A percentile compares a stretch with the other conserved stretches of the same genome.
Conservation (phyloP, 2,888 invertebrate genomes). For the Caenorhabditis sulstoni region DNA sequence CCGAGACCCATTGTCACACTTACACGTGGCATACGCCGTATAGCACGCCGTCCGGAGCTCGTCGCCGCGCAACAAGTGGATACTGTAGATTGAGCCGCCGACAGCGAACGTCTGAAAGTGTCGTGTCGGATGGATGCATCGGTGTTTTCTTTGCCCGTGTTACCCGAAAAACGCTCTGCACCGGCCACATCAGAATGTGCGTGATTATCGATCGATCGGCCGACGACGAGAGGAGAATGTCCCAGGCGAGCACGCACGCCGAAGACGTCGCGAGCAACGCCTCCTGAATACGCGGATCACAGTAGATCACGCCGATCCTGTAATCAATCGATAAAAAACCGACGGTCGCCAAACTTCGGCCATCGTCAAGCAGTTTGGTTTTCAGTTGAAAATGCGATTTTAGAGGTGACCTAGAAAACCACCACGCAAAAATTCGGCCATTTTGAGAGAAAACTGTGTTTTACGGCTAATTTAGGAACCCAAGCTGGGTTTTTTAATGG, state of each 20-base stretch:
- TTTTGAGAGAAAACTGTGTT: no score
- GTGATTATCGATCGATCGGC: slow-evolving; percentile 70
- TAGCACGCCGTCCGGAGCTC: slow-evolving; percentile 63
- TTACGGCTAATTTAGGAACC: no score
- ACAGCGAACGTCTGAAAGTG: slow-evolving; percentile 66
- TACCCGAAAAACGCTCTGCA: slow-evolving; percentile 73
- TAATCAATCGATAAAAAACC: no score
- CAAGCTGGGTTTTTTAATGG: no score
- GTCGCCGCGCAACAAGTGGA: slow-evolving; percentile 48
- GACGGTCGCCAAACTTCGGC: no score
- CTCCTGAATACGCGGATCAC: slow-evolving; percentile 64
- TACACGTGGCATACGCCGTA: slow-evolving; percentile 68
- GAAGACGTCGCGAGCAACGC: slow-evolving; percentile 64
- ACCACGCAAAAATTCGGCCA: no score
- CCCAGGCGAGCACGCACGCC: slow-evolving; percentile 71
- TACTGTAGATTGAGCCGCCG: slow-evolving; percentile 59
- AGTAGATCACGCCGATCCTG: slow-evolving; percentile 70
- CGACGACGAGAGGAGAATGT: slow-evolving; percentile 74
- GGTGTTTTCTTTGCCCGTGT: no score
- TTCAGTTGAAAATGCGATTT: no score
- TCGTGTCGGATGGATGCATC: no score
- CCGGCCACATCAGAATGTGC: slow-evolving; percentile 74
- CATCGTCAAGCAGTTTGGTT: no score
- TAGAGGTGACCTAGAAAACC: no score
- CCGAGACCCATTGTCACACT: slow-evolving; percentile 19